Evolutionary conservation across 2,113 vertebrate species (phyloP).

Genomic region (Dascyllus trimaculatus): DNA sequence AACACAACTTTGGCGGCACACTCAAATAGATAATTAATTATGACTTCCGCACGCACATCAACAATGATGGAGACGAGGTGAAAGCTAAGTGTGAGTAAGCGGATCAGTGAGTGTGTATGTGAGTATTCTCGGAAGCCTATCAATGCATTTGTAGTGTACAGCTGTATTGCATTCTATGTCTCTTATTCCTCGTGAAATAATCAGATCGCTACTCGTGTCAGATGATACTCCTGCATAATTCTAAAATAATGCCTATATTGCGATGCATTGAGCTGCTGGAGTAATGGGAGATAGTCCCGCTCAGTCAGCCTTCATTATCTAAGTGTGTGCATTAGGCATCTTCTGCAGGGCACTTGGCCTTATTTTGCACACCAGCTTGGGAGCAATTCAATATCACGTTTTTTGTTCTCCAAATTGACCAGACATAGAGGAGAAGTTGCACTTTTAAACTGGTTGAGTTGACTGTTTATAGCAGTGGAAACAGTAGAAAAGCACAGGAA

Average conservation of each 20-base stretch:
- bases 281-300: background rate
- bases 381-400: slow-evolving; percentile 1
- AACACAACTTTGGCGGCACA: background rate
- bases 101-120: background rate
- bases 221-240: background rate
- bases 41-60: slow-evolving; percentile 5
- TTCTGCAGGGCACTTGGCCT: slow-evolving; percentile 1
- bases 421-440: background rate
- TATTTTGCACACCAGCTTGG: background rate
- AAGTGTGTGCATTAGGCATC: slow-evolving; percentile 1
- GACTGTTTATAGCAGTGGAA: background rate
- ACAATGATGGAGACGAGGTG: background rate
- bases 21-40: slow-evolving; percentile 48
- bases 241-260: background rate
- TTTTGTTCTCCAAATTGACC: background rate
- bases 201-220: background rate
- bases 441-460: background rate
- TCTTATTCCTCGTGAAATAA: background rate
- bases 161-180: slow-evolving; percentile 3
- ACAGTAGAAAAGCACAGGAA: background rate
- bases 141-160: background rate
- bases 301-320: slow-evolving; percentile 10
- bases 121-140: background rate
- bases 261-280: background rate
- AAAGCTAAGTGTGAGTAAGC: slow-evolving; percentile 6